Base-by-base conservation (phyloP, 1,140 invertebrate species). In the Macrobrachium rosenbergii region DNA sequence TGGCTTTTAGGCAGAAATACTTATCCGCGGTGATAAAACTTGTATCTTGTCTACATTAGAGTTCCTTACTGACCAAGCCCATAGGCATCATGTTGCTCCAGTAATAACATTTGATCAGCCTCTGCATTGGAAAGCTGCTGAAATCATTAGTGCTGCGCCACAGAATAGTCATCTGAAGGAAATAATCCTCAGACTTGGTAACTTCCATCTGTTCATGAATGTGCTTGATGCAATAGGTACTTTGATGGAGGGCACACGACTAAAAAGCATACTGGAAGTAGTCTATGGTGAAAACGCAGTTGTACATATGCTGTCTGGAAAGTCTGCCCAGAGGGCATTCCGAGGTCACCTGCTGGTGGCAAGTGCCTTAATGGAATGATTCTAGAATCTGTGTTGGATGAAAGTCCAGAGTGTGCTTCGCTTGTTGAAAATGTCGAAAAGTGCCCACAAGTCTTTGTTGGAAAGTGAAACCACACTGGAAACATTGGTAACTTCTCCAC, bases 151-250 rank as follows among this genome's bases (percentile, higher is more conserved):
- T n/a, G n/a, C n/a, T n/a, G n/a, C n/a, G n/a, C n/a, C n/a, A n/a
- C n/a, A n/a, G n/a, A n/a, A n/a, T n/a, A n/a, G n/a, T n/a, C n/a
- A n/a, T n/a, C n/a, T n/a, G n/a, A n/a, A n/a, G n/a, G n/a, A n/a
- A n/a, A n/a, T n/a, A n/a, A n/a, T n/a, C n/a, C n/a, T n/a, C n/a
- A n/a, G n/a, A n/a, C 60, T 63, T 16, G 59, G 59, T 63, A 63
- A 14, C 1, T 81, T 81, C 60, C 78, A 63, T 62, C n/a, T 14
- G 28, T 63, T 81, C 28, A 81, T 81, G 78, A 81, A 14, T 81
- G n/a, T 81, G 58, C 78, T 81, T 63, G 78, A 59, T 63, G 59
- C 78, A 63, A 81, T 81, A 63, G 78, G 78, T 19, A 37, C 60
- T 19, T 37, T 28, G 60, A 64, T 81, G 58, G 58, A 5, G 7